Evolutionary conservation across 2,888 invertebrate species (phyloP), one percentile per base, ranked within the genome.

Genomic region (Tuberolachnus salignus): DNA sequence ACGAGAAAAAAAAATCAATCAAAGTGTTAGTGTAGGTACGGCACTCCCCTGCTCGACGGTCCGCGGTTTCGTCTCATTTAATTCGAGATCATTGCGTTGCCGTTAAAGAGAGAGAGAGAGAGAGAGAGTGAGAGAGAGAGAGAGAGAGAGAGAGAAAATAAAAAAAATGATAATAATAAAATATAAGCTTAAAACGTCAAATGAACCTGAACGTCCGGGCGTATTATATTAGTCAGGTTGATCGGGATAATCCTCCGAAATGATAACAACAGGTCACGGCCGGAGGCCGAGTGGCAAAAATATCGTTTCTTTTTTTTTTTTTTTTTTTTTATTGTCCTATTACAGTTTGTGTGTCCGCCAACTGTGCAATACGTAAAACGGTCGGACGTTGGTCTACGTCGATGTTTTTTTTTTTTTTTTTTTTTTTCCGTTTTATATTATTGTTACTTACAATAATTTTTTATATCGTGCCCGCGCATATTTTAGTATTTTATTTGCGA

Each of bases 11-110:
- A 74, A 78, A 75, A 46, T 66, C 64, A 75, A 75, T 66, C 75
- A 67, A 59, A 57, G 57, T 59, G 67, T 78, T 67, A 67, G n/a
- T n/a, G n/a, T n/a, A n/a, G n/a, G n/a, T n/a, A n/a, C n/a, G n/a
- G n/a, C n/a, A n/a, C 49, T 69, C 67, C 46, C 49, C 19, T 57
- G 55, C 67, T 42, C n/a, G 14, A 4, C 19, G 9, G 1, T 49
- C 9, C 16, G 75, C 49, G 66, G 75, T 75, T 57, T 78, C 75
- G 59, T 75, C 46, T 66, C 53, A 57, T 66, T 75, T 75, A 66
- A 75, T 75, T 57, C 66, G 55, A 66, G 66, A 75, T 66, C 55
- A 46, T 66, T 66, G 55, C 26, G n/a, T n/a, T 14, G 44, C 21
- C 63, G 11, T 63, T 26, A 63, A 42, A 69, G 34, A 70, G 34